Conservation (phyloP, 2,797 vertebrate genomes). For the Stomatorhinus walkeri region DNA sequence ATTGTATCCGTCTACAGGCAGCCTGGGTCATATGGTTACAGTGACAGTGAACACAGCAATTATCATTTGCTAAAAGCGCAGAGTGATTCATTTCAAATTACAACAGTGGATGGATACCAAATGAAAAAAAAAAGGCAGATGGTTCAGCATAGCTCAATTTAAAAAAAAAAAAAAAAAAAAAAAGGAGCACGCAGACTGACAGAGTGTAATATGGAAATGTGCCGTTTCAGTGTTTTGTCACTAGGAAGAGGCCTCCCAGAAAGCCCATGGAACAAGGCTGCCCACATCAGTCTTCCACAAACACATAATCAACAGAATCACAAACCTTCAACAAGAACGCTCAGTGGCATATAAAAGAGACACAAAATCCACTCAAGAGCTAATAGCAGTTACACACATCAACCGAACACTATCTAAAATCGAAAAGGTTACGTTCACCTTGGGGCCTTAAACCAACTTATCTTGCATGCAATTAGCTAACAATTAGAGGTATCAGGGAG, state of each 20-base stretch:
- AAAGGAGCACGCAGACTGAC: neutral
- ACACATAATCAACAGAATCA: neutral
- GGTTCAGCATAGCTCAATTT: neutral
- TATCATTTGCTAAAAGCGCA: conserved; percentile 23
- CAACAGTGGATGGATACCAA: conserved; percentile 37
- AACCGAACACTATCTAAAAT: neutral
- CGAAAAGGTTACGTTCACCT: neutral
- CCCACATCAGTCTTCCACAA: neutral
- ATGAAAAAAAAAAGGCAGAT: neutral
- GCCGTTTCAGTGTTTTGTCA: neutral
- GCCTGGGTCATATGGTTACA: conserved; percentile 30
- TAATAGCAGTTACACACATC: neutral
- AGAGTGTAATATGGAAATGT: neutral
- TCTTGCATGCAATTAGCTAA: neutral
- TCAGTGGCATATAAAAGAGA: neutral
- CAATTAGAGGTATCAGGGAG: neutral
- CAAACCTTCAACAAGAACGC: neutral
- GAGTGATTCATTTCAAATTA: conserved; percentile 57
- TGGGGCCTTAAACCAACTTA: neutral
- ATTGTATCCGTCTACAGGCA: neutral
- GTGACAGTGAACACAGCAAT: conserved; percentile 36
- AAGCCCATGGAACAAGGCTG: neutral
- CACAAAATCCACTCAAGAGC: neutral
- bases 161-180: neutral
- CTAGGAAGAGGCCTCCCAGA: neutral